Percentiles rank a stretch among this genome's conserved stretches.
These are phyloP conservation scores for Thalassaphorura encarpata DNA, from an alignment of 1,140 invertebrate genomes.

Conservation along the genomic window DNA sequence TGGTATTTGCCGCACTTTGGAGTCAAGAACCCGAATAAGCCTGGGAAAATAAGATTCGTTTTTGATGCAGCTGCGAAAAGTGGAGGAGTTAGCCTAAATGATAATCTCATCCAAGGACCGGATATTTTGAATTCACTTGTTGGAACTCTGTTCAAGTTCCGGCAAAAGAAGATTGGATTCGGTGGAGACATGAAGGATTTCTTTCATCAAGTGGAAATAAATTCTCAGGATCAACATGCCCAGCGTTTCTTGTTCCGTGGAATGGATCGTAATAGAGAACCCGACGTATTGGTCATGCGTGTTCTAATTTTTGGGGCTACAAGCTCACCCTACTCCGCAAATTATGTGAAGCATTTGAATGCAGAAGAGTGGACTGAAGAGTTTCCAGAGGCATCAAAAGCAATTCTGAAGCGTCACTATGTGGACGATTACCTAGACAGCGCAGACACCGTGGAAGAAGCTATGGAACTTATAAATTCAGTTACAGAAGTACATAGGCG, in stretches of 20 bases:
- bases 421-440: slow-evolving; percentile 21
- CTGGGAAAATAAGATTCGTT: slow-evolving; percentile 5
- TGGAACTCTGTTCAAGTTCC: not conserved
- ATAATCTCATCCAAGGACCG: slow-evolving; percentile 4
- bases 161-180: slow-evolving; percentile 4
- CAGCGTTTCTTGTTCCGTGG: slow-evolving; percentile 16
- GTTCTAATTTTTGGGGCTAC: slow-evolving; percentile 19
- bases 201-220: slow-evolving; percentile 8
- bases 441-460: slow-evolving; percentile 8
- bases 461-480: not conserved
- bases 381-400: not conserved
- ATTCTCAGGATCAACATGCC: not conserved
- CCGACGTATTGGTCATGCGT: not conserved
- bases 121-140: slow-evolving; percentile 3
- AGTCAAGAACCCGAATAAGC: slow-evolving; percentile 10
- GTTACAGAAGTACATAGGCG: not conserved
- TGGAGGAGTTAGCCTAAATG: slow-evolving; percentile 6
- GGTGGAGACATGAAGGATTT: slow-evolving; percentile 10
- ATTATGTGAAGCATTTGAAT: slow-evolving; percentile 8
- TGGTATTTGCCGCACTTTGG: slow-evolving; percentile 11
- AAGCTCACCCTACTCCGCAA: slow-evolving; percentile 12
- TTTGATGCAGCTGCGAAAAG: not conserved
- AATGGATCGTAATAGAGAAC: not conserved
- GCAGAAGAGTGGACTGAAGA: slow-evolving; percentile 1
- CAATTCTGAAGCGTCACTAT: slow-evolving; percentile 10